Conservation (phyloP, 1,140 invertebrate species). For the Doryteuthis pealeii region DNA sequence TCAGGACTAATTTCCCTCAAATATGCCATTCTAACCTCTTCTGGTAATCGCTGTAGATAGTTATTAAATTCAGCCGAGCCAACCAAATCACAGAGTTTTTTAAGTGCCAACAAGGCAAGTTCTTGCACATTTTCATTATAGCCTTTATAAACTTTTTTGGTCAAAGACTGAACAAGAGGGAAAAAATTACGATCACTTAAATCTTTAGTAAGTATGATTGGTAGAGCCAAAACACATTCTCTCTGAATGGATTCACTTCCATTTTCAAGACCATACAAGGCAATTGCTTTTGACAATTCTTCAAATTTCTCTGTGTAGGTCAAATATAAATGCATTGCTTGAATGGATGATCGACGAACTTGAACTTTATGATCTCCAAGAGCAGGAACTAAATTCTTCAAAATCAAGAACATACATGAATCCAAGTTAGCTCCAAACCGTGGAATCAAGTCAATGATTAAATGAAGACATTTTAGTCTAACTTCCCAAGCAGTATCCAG, state of each 20-base stretch:
- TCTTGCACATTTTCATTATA: conserved; percentile 46
- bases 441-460: conserved; percentile 57
- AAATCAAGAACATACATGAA: conserved; percentile 51
- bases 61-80: conserved; percentile 50
- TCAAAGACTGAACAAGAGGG: conserved; percentile 51
- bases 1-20: not conserved
- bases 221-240: conserved; percentile 53
- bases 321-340: conserved; percentile 58
- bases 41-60: conserved; percentile 50
- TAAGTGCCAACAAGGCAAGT: conserved; percentile 48
- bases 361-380: conserved; percentile 56
- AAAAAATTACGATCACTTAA: conserved; percentile 53
- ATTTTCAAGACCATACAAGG: conserved; percentile 53
- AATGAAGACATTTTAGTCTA: conserved; percentile 54
- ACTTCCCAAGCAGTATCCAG: conserved; percentile 56
- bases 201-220: conserved; percentile 58
- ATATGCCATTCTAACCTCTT: not conserved
- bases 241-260: conserved; percentile 49
- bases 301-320: conserved; percentile 52
- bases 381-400: conserved; percentile 53
- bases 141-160: conserved; percentile 44
- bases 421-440: conserved; percentile 55
- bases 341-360: conserved; percentile 52
- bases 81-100: conserved; percentile 52
- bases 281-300: conserved; percentile 46